These are phyloP conservation scores for Aphaenogaster floridana DNA, from an alignment of 1,140 invertebrate genomes.

Conservation along the genomic window DNA sequence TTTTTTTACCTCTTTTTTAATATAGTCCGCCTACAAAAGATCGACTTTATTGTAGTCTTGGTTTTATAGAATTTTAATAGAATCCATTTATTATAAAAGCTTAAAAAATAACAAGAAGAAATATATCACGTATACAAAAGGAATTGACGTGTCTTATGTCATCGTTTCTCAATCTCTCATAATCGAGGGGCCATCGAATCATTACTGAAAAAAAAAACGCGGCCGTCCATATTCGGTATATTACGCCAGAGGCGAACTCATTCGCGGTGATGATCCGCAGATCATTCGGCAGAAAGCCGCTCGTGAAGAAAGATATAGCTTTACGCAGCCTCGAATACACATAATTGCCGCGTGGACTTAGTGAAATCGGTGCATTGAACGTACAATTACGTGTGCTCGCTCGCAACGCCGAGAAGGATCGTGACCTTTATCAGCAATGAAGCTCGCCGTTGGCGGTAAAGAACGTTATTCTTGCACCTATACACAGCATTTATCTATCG, in stretches of 20 bases:
- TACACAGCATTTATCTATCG: constrained; percentile 8
- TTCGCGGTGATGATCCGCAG: constrained; percentile 9
- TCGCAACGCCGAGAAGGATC: background rate
- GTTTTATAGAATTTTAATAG: background rate
- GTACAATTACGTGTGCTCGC: constrained; percentile 3
- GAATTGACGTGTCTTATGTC: background rate
- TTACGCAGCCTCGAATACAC: constrained; percentile 5
- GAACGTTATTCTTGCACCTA: constrained; percentile 24
- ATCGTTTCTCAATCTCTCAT: constrained; percentile 3
- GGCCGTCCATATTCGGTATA: background rate
- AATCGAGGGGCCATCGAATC: background rate
- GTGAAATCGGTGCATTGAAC: constrained; percentile 42
- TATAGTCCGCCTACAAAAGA: too few relatives aligned
- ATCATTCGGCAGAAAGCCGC: background rate
- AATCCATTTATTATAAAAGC: background rate
- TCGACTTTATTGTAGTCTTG: too few relatives aligned
- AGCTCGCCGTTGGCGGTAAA: background rate
- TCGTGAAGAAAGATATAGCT: constrained; percentile 10
- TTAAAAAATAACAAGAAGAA: background rate
- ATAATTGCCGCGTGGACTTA: background rate
- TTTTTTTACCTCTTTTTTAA: background rate
- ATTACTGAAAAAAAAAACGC: constrained; percentile 22
- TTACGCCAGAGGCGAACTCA: constrained; percentile 11
- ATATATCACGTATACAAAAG: background rate
- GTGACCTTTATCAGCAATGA: constrained; percentile 37